A percentile compares a stretch with the other conserved stretches of the same genome.
phyloP scores from a whole-genome alignment of 2,797 vertebrate species.

The Phyllotis vaccarum region DNA sequence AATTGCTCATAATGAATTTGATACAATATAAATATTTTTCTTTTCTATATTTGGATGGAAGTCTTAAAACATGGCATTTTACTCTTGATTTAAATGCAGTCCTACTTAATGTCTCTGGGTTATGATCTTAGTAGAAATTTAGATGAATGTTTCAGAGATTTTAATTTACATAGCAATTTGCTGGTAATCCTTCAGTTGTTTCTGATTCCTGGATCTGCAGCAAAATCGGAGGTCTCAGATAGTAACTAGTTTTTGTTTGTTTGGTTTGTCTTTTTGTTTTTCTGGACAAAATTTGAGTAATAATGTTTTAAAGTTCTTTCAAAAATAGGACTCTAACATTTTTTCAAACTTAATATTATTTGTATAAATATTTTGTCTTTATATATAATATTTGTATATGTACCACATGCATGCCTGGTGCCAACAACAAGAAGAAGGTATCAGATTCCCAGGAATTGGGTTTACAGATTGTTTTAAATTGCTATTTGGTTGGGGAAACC shows the following conservation, averaged over 20 bases:
- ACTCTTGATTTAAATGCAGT: not conserved
- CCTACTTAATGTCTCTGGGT: not conserved
- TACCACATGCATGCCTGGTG: not conserved
- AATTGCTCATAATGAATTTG: not conserved
- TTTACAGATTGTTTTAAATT: not conserved
- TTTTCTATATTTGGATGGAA: not conserved
- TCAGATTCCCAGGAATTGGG: not conserved
- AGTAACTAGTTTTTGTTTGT: not conserved
- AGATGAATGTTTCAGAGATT: not conserved
- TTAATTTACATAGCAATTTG: not conserved
- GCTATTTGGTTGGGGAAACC: not conserved
- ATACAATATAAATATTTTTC: not conserved
- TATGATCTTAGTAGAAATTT: not conserved
- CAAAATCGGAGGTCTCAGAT: not conserved
- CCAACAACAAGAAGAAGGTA: not conserved
- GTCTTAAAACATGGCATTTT: not conserved
- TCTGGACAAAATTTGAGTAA: not conserved
- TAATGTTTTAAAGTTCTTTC: not conserved
- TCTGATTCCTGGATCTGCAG: not conserved
- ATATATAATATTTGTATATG: too few relatives aligned
- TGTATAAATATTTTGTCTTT: not conserved
- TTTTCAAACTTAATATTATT: not conserved
- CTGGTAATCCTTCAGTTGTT: constrained; percentile 9
- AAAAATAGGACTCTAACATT: constrained; percentile 34
- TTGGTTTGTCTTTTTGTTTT: not conserved